Evolutionary conservation across 2,797 vertebrate species (phyloP).

Genomic region (Rachycentron canadum): DNA sequence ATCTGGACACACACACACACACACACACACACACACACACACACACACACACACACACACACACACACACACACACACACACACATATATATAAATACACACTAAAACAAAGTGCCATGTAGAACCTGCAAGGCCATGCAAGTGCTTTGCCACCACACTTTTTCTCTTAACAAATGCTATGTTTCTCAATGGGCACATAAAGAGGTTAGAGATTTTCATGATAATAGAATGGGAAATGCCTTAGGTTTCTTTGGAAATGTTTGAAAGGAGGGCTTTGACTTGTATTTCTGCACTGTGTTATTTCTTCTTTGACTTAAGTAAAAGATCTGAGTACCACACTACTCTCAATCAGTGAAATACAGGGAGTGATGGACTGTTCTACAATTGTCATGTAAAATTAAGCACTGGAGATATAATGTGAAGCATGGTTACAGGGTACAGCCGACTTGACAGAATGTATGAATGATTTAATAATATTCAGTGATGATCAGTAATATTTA

Average conservation of each 20-base stretch:
- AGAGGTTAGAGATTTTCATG: background rate
- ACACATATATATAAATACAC: background rate
- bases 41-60: background rate
- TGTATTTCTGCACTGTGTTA: background rate
- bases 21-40: constrained; percentile 12
- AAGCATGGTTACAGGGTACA: background rate
- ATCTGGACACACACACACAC: constrained; percentile 32
- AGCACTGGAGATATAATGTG: no score
- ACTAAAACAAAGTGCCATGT: constrained; percentile 24
- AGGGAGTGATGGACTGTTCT: no score
- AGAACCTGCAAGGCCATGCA: constrained; percentile 40
- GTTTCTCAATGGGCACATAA: background rate
- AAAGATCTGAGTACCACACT: no score
- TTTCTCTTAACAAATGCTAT: background rate
- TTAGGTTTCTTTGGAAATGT: background rate
- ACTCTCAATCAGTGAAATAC: no score
- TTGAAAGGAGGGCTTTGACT: background rate
- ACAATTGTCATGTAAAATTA: no score
- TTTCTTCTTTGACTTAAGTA: background rate
- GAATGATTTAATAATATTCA: background rate
- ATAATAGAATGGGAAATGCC: background rate
- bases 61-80: constrained; percentile 19
- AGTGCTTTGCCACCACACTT: constrained; percentile 1
- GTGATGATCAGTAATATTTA: constrained; percentile 27
- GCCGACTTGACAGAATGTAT: background rate